Conservation (phyloP, 2,888 invertebrate genomes). For the Metallyticus violacea region DNA sequence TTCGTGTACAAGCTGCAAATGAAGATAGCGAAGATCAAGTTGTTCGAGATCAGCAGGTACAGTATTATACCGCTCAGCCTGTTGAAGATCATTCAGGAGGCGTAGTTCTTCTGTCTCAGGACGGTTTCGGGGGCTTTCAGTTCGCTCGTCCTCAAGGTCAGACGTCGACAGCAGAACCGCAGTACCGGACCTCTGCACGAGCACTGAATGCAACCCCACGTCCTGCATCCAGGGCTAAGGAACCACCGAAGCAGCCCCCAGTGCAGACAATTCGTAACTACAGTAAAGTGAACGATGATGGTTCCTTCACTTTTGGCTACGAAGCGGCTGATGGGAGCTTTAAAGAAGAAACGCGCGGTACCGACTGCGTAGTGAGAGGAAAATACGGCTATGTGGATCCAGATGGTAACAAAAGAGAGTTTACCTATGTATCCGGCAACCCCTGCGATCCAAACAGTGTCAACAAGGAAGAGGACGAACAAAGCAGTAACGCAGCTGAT, state of each 20-base stretch:
- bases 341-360: conserved; percentile 81
- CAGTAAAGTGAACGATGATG: conserved; percentile 79
- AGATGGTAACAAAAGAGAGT: conserved; percentile 80
- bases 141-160: conserved; percentile 46
- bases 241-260: conserved; percentile 63
- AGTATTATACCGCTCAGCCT: conserved; percentile 48
- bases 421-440: conserved; percentile 82
- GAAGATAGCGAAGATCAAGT: conserved; percentile 33
- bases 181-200: conserved; percentile 32
- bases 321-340: conserved; percentile 83
- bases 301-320: conserved; percentile 81
- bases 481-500: conserved; percentile 51
- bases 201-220: conserved; percentile 43
- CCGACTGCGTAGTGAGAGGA: conserved; percentile 81
- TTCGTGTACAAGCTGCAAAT: background rate
- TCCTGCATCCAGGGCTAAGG: conserved; percentile 52
- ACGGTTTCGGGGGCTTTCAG: conserved; percentile 48
- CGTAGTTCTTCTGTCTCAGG: conserved; percentile 46
- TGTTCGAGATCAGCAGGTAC: conserved; percentile 43
- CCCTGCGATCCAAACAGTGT: conserved; percentile 84
- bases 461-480: conserved; percentile 59
- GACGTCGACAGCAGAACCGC: conserved; percentile 17
- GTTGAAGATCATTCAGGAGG: conserved; percentile 40
- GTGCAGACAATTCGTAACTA: conserved; percentile 82
- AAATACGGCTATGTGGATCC: conserved; percentile 87